Evolutionary conservation across 1,140 invertebrate genomes (phyloP).

Genomic region (Hestina assimilis): DNA sequence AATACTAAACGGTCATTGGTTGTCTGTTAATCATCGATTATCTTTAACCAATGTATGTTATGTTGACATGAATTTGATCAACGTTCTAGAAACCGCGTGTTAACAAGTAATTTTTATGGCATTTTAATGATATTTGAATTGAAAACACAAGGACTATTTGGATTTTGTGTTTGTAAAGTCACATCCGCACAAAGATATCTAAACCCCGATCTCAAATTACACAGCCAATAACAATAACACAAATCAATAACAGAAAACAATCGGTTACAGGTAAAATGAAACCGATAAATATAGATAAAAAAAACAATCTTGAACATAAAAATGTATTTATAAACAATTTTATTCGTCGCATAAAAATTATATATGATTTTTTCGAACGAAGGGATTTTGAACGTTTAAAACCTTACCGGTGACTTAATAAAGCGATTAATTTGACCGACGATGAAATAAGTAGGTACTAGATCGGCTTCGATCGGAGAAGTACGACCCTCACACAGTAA

Average conservation of each 20-base stretch:
- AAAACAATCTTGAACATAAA: slow-evolving; percentile 20
- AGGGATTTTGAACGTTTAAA: not conserved
- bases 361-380: slow-evolving; percentile 23
- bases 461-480: too few relatives aligned
- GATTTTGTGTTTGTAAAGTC: not conserved
- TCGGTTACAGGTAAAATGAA: slow-evolving; percentile 35
- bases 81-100: too few relatives aligned
- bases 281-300: slow-evolving; percentile 56
- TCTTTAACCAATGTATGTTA: too few relatives aligned
- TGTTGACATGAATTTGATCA: too few relatives aligned
- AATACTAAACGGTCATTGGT: too few relatives aligned
- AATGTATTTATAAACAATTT: slow-evolving; percentile 29
- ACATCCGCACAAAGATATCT: slow-evolving; percentile 26
- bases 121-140: too few relatives aligned
- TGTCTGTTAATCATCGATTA: too few relatives aligned
- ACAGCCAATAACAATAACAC: slow-evolving; percentile 58
- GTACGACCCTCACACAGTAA: too few relatives aligned
- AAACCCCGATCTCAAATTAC: slow-evolving; percentile 36
- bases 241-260: slow-evolving; percentile 63
- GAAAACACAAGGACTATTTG: too few relatives aligned
- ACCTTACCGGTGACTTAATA: slow-evolving; percentile 1
- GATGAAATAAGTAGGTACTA: too few relatives aligned
- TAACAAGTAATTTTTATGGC: too few relatives aligned
- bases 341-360: slow-evolving; percentile 30
- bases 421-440: slow-evolving; percentile 11